phyloP scores from a whole-genome alignment of 2,113 vertebrate genomes.

The Heterotilapia buettikoferi region DNA sequence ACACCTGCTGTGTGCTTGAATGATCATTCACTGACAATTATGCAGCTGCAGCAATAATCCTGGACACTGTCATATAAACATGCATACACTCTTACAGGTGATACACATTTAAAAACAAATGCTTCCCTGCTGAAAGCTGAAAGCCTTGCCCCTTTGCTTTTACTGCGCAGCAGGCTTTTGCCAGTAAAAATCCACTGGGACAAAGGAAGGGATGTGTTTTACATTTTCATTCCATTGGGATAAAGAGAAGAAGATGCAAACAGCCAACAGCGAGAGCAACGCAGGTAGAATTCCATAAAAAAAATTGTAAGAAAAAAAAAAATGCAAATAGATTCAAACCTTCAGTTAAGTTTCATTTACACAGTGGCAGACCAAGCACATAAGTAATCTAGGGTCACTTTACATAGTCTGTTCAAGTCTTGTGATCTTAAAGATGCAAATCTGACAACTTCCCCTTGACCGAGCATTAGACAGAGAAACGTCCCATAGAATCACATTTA shows the following conservation, averaged over 20 bases:
- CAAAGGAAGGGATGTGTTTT: not conserved
- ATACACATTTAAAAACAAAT: not conserved
- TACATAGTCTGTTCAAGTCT: not conserved
- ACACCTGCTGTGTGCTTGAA: not conserved
- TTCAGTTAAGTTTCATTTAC: not conserved
- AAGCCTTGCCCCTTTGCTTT: not conserved
- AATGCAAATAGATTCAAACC: not conserved
- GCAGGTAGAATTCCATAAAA: not conserved
- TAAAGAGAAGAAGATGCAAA: not conserved
- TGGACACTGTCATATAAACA: not conserved
- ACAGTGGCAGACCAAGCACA: not conserved
- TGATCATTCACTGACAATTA: not conserved
- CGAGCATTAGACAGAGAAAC: not conserved
- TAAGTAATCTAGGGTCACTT: not conserved
- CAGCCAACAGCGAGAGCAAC: not conserved
- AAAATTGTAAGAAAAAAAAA: not conserved
- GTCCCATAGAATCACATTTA: not conserved
- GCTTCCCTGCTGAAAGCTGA: not conserved
- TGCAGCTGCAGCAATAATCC: not conserved
- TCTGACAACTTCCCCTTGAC: not conserved
- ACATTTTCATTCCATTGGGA: not conserved
- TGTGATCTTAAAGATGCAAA: not conserved
- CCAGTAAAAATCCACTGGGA: not conserved
- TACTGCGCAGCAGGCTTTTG: not conserved
- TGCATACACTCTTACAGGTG: not conserved